Conservation (phyloP, 2,797 vertebrate species). For the Schizopygopsis malacanthus region DNA sequence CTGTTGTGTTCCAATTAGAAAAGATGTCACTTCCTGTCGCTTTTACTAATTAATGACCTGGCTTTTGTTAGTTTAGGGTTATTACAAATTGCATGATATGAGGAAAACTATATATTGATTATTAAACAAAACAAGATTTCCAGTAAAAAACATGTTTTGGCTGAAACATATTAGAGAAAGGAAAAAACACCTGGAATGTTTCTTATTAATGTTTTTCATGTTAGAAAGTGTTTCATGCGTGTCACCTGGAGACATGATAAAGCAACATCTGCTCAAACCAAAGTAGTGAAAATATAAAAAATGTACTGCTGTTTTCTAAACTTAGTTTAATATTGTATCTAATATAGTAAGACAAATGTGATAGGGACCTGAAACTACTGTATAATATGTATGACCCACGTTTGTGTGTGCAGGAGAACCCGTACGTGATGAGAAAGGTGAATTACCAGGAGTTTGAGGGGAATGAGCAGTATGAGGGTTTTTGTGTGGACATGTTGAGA, state of each 20-base stretch:
- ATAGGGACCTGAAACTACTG: neutral
- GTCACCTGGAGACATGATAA: neutral
- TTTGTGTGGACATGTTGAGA: constrained; percentile 92
- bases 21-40: neutral
- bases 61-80: neutral
- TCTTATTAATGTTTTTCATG: neutral
- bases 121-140: neutral
- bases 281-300: neutral
- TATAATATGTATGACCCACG: neutral
- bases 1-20: neutral
- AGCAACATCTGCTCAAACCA: neutral
- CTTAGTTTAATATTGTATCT: no score
- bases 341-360: neutral
- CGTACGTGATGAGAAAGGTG: constrained; percentile 87
- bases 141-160: no score
- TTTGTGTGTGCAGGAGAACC: constrained; percentile 82
- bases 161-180: neutral
- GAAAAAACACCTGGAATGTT: neutral
- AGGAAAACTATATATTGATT: neutral
- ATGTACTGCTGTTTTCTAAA: neutral
- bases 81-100: neutral
- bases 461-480: constrained; percentile 88
- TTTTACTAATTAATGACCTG: neutral
- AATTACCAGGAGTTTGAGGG: constrained; percentile 83
- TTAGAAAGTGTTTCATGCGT: neutral